Base-by-base conservation (phyloP, 1,140 invertebrate genomes). In the Campodea augens region DNA sequence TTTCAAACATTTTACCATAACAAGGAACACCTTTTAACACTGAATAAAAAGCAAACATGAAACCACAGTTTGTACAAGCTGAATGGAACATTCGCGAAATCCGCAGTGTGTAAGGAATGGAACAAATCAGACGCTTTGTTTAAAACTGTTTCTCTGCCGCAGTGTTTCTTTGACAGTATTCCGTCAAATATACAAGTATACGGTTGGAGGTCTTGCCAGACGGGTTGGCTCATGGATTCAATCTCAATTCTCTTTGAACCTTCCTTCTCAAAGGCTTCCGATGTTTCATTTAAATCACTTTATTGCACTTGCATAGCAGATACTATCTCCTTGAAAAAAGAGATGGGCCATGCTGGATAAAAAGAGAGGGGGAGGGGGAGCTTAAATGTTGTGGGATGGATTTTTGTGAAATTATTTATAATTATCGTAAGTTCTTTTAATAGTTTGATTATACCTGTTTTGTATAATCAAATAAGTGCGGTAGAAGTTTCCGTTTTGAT, bases 181-280 rank as follows among this genome's bases (percentile, higher is more conserved):
- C 27, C 27, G 27, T 32, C 27, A 32, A 32, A 32, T 32, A 32
- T 32, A 32, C 27, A 32, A 32, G n/a, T n/a, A n/a, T n/a, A n/a
- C n/a, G n/a, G 15, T 7, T 32, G 27, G 27, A 15, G 7, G 7
- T 32, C 27, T 32, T 7, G 27, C 7, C 7, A 32, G 27, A 32
- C 7, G 27, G 27, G 7, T 7, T 7, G 27, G 7, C 7, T 15
- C 27, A 32, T 7, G 27, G 7, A 15, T 7, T 32, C 27, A 10
- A 15, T 7, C 15, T 15, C 7, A 32, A 15, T 32, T n/a, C n/a
- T 15, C 27, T 32, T 32, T 32, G 27, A 32, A 32, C 27, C 27
- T 32, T 15, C 27, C 7, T 15, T 7, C 27, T 32, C 27, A 32
- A 32, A 32, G 27, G 27, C 27, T 32, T 32, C 27, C 27, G 27